Evolutionary conservation across 2,797 vertebrate genomes (phyloP), one percentile per base, ranked within the genome.

Genomic region (Coendou prehensilis): DNA sequence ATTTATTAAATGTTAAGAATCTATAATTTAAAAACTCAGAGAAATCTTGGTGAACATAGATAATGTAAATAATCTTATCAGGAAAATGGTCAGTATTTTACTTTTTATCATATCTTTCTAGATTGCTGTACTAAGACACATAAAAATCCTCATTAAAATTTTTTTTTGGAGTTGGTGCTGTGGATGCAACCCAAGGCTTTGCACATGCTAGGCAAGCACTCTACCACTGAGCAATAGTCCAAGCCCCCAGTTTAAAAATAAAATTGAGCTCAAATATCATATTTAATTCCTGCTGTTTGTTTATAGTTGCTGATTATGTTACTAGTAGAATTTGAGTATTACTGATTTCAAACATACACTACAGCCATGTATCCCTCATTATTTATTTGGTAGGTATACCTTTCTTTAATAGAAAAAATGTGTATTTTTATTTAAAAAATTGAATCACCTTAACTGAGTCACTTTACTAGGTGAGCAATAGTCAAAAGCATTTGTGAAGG

Each of bases 361-460:
- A 41, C 17, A 90, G 4, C 30, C 59, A 33, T 13, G 37, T 52
- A 17, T 52, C 2, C 33, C 8, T 87, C 52, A 93, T 23, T 91
- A 89, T 52, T 89, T 30, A n/a, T 91, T 81, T 92, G 71, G 2
- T 59, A 15, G 37, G 20, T 81, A 54, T 57, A 63, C 30, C 78
- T 64, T 81, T 92, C 4, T 75, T 54, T 73, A 93, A 63, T 7
- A 87, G 67, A 52, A 82, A 6, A 1, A 6, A 33, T 13, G 76
- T 79, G 71, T 64, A 81, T 91, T 96, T 97, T 71, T 85, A 92
- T 6, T 50, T 41, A 81, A 26, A 69, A 57, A 23, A 88, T 76
- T 75, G n/a, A 81, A 22, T 86, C 33, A 82, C 17, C 15, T 37
- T 59, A 78, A 85, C 10, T 69, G 4, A 45, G 18, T 69, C 22